Conservation (phyloP, 2,888 invertebrate species). For the Calliopum simillimum region DNA sequence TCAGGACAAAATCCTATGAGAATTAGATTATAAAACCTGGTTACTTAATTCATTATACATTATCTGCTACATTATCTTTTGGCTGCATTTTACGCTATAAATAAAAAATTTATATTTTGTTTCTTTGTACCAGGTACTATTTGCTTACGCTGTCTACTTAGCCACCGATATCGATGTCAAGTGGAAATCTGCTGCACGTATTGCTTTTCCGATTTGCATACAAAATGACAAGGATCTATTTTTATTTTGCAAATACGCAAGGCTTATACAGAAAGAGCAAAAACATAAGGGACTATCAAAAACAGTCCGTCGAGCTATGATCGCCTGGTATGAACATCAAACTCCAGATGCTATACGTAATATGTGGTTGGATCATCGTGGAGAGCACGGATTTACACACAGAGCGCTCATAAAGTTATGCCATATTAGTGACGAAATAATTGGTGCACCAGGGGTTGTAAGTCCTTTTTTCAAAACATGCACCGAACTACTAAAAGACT, state of each 20-base stretch:
- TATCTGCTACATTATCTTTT: not conserved
- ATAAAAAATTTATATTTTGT: not conserved
- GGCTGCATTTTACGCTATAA: constrained; percentile 19
- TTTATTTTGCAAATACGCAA: constrained; percentile 55
- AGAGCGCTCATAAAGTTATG: constrained; percentile 56
- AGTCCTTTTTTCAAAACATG: constrained; percentile 49
- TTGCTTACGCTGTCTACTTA: constrained; percentile 59
- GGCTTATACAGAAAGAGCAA: constrained; percentile 49
- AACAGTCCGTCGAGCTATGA: constrained; percentile 59
- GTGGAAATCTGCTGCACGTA: constrained; percentile 52
- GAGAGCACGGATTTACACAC: constrained; percentile 52
- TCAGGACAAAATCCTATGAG: not conserved
- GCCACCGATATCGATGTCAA: constrained; percentile 44
- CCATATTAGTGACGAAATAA: constrained; percentile 48
- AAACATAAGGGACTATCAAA: constrained; percentile 53
- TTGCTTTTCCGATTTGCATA: constrained; percentile 50
- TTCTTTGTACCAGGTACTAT: constrained; percentile 47
- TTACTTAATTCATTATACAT: not conserved
- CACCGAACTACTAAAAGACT: constrained; percentile 45
- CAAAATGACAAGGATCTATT: constrained; percentile 56
- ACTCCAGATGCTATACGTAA: constrained; percentile 49
- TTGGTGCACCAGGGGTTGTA: constrained; percentile 45
- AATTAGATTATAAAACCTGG: no score
- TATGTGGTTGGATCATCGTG: constrained; percentile 55
- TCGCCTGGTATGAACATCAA: constrained; percentile 57